Conservation (phyloP, 2,888 invertebrate genomes). For the Anthophora plumipes region DNA sequence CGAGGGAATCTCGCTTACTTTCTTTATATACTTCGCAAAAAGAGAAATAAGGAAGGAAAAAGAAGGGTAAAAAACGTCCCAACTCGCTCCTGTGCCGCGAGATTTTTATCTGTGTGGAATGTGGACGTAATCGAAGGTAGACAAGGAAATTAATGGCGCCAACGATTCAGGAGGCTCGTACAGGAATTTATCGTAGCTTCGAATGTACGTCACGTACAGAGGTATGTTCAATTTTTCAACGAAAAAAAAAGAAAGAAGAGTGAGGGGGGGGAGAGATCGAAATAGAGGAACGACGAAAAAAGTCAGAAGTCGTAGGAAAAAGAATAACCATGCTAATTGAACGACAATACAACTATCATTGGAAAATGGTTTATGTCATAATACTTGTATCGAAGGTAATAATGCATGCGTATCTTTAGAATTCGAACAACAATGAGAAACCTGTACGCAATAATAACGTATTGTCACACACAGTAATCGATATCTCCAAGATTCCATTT, state of each 20-base stretch:
- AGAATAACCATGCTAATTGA: slow-evolving; percentile 13
- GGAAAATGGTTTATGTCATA: slow-evolving; percentile 17
- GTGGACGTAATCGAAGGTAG: slow-evolving; percentile 68
- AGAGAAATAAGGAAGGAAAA: background rate
- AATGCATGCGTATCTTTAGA: background rate
- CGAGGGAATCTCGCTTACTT: slow-evolving; percentile 56
- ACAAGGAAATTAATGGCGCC: slow-evolving; percentile 68
- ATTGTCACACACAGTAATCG: background rate
- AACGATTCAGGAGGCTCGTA: slow-evolving; percentile 59
- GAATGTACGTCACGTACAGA: slow-evolving; percentile 71
- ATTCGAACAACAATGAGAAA: background rate
- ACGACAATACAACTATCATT: slow-evolving; percentile 31
- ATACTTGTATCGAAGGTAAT: slow-evolving; percentile 13
- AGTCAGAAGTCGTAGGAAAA: background rate
- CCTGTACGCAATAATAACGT: background rate
- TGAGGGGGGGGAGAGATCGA: background rate
- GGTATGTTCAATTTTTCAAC: slow-evolving; percentile 61
- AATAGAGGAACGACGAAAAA: background rate
- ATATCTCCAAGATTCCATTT: background rate
- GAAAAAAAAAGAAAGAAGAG: background rate
- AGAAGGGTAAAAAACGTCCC: slow-evolving; percentile 18
- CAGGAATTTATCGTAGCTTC: slow-evolving; percentile 72
- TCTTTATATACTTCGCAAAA: slow-evolving; percentile 3
- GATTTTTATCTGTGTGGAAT: slow-evolving; percentile 63
- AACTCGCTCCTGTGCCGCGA: slow-evolving; percentile 2